Conservation (phyloP, 2,888 invertebrate species). For the Pollenia angustigena region DNA sequence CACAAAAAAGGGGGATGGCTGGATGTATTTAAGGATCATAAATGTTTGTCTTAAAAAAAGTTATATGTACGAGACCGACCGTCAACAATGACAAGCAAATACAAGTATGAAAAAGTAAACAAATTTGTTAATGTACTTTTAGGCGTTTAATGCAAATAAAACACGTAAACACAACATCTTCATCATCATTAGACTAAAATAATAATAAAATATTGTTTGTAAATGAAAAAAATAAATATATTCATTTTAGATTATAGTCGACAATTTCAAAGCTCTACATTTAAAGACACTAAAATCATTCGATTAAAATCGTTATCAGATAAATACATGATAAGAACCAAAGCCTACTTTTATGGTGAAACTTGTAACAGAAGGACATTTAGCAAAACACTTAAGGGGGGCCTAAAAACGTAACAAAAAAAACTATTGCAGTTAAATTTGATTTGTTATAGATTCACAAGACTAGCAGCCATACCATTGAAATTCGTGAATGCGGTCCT, state of each 20-base stretch:
- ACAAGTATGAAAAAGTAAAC: constrained; percentile 51
- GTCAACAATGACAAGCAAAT: constrained; percentile 35
- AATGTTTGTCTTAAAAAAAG: constrained; percentile 30
- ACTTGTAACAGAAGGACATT: no score
- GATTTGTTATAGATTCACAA: no score
- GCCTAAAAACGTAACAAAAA: no score
- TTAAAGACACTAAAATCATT: no score
- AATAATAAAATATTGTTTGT: constrained; percentile 6
- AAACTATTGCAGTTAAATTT: no score
- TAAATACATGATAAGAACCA: no score
- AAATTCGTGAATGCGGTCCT: no score
- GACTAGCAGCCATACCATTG: no score
- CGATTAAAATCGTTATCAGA: no score
- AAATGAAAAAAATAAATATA: neutral
- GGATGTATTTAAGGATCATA: constrained; percentile 40
- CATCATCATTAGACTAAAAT: constrained; percentile 50
- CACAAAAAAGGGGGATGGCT: constrained; percentile 3
- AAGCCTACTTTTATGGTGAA: no score
- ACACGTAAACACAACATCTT: constrained; percentile 69
- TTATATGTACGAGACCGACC: neutral
- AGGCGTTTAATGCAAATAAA: constrained; percentile 71
- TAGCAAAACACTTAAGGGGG: no score
- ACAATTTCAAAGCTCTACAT: neutral
- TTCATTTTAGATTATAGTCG: neutral
- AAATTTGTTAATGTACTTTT: constrained; percentile 74